Evolutionary conservation across 2,888 invertebrate genomes (phyloP).

Genomic region (Drosophila histrio): DNA sequence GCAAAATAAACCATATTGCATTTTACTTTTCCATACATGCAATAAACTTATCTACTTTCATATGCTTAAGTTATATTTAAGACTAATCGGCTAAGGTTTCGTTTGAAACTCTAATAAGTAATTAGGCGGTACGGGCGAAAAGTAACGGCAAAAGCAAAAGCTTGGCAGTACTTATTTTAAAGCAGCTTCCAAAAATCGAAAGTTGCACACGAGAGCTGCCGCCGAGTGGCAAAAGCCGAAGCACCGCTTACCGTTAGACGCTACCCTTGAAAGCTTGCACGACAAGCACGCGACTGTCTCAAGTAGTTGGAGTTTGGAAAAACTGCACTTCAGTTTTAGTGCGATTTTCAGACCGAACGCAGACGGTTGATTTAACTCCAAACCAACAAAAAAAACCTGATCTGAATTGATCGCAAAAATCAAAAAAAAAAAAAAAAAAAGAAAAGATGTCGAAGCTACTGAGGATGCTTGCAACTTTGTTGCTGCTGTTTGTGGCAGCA

Average conservation of each 20-base stretch:
- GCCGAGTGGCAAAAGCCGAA: conserved; percentile 13
- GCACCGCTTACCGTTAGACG: conserved; percentile 48
- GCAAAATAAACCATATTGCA: conserved; percentile 64
- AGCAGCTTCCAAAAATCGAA: conserved; percentile 63
- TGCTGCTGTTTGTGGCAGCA: conserved; percentile 46
- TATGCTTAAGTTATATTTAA: conserved; percentile 32
- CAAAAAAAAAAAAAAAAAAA: not conserved
- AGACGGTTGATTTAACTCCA: conserved; percentile 57
- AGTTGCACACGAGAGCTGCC: conserved; percentile 44
- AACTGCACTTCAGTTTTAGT: conserved; percentile 71
- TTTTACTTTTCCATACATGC: conserved; percentile 34
- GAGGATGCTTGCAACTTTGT: conserved; percentile 33
- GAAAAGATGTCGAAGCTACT: conserved; percentile 22
- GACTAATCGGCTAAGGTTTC: conserved; percentile 32
- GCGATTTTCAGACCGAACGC: conserved; percentile 65
- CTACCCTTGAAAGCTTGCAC: conserved; percentile 74
- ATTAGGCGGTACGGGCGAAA: conserved; percentile 32
- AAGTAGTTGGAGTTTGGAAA: conserved; percentile 60
- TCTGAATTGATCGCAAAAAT: not conserved
- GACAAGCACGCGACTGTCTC: conserved; percentile 23
- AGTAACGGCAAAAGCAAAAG: conserved; percentile 41
- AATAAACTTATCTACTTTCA: conserved; percentile 29
- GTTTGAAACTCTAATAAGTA: conserved; percentile 39
- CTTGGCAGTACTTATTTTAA: conserved; percentile 31
- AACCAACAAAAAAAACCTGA: conserved; percentile 7